Percentiles rank a stretch among this genome's conserved stretches.
These are phyloP conservation scores for Isichthys henryi DNA, from an alignment of 2,113 vertebrate genomes.

Conservation along the genomic window DNA sequence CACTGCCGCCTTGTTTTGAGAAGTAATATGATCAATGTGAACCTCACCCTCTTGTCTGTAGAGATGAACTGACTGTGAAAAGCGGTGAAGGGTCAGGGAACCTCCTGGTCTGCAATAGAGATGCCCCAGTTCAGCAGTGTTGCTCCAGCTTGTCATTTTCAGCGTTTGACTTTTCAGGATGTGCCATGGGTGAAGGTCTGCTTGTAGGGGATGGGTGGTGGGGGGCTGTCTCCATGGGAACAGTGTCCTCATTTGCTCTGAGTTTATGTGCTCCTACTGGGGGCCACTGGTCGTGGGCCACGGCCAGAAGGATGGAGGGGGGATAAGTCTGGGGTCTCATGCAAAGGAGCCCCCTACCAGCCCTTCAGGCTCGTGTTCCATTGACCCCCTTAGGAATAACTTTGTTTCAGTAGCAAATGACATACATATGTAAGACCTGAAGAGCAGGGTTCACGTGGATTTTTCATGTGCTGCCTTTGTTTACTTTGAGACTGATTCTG, in stretches of 20 bases:
- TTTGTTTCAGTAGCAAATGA: slow-evolving; percentile 60
- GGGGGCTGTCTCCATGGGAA: slow-evolving; percentile 61
- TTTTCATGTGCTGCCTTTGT: slow-evolving; percentile 43
- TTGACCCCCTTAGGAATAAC: slow-evolving; percentile 52
- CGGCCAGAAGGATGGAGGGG: slow-evolving; percentile 38
- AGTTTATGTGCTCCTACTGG: slow-evolving; percentile 37
- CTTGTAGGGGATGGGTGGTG: not conserved
- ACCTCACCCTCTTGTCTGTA: not conserved
- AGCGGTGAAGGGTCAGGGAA: not conserved
- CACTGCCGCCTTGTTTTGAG: not conserved
- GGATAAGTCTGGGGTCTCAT: slow-evolving; percentile 21
- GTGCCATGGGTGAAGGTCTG: slow-evolving; percentile 14
- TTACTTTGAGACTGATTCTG: not conserved
- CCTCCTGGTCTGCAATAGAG: slow-evolving; percentile 30
- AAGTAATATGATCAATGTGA: too few relatives aligned
- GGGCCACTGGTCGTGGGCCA: slow-evolving; percentile 50
- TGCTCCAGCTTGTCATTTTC: slow-evolving; percentile 14
- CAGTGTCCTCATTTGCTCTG: slow-evolving; percentile 42
- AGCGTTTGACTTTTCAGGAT: slow-evolving; percentile 27
- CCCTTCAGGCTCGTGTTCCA: slow-evolving; percentile 17
- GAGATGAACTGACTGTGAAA: not conserved
- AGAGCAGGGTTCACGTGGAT: slow-evolving; percentile 54
- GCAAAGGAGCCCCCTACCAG: not conserved
- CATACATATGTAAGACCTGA: slow-evolving; percentile 60
- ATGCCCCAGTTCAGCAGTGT: not conserved